Evolutionary conservation across 2,113 vertebrate genomes (phyloP), one percentile per base, ranked within the genome.

Genomic region (Cephalopterus ornatus): DNA sequence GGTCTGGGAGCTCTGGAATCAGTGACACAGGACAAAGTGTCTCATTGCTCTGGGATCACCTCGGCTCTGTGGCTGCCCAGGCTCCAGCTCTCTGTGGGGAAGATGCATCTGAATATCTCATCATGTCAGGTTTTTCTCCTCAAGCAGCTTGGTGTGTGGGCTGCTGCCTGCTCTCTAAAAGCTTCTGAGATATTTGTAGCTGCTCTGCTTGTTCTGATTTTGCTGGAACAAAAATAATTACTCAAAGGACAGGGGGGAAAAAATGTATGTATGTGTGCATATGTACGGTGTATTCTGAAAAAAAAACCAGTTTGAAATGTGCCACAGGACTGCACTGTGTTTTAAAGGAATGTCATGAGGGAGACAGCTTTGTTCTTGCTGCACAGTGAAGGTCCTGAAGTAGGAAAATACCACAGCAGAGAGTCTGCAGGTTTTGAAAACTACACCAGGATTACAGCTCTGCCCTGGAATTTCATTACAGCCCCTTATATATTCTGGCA

Each of bases 121-220:
- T 92, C 94, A 32, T 71, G 44, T 89, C 86, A 94, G 77, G 92
- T 85, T 85, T 91, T 92, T 90, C 79, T 91, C 70, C 52, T 44
- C 75, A 76, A 72, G 88, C 86, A 94, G 93, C 92, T 96, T 87
- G 83, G 41, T 95, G 94, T 89, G 77, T 94, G 73, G 95, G 90
- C 81, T 97, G 88, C 73, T 95, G 95, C 94, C 89, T 88, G 94
- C 91, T 97, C 96, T 96, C 91, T 96, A 90, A 97, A 97, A 97
- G 88, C 85, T 95, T 97, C 81, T 44, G 96, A 85, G 94, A 88
- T 92, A 84, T 95, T 86, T 75, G 93, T 91, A 89, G 90, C 90
- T 88, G 76, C 92, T 93, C 88, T 88, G 67, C 92, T 78, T 95
- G 93, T 96, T 95, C 94, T 93, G 89, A 63, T 78, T 92, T 81